Evolutionary conservation across 2,113 vertebrate genomes (phyloP).

Genomic region (Neogale vison): DNA sequence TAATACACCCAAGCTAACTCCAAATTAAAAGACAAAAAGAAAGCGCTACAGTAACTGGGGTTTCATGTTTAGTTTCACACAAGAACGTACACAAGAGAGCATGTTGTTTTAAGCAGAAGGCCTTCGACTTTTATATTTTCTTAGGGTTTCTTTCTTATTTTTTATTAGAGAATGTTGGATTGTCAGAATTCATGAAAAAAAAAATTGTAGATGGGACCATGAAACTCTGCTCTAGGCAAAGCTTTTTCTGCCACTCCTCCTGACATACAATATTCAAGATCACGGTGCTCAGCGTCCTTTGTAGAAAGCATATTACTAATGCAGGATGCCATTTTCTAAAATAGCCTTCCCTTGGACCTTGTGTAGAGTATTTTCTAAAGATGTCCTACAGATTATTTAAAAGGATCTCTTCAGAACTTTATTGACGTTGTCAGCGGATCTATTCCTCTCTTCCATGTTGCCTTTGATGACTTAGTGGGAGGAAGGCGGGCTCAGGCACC

Average conservation of each 20-base stretch:
- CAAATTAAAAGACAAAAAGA: not conserved
- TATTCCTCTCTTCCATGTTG: not conserved
- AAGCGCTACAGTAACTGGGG: not conserved
- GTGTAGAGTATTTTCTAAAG: not conserved
- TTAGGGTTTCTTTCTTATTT: not conserved
- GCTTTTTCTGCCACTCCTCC: not conserved
- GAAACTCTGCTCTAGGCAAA: slow-evolving; percentile 17
- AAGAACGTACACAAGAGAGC: not conserved
- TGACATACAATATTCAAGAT: not conserved
- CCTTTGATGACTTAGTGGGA: not conserved
- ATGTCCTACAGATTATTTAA: not conserved
- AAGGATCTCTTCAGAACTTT: not conserved
- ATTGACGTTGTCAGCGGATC: not conserved
- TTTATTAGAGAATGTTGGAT: not conserved
- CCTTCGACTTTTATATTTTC: not conserved
- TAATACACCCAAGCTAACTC: not conserved
- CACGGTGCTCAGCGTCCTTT: not conserved
- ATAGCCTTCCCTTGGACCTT: not conserved
- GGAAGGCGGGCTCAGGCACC: too few species aligned
- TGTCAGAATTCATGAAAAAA: slow-evolving; percentile 33
- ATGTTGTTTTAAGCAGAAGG: not conserved
- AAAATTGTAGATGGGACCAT: not conserved
- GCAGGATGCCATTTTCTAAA: not conserved
- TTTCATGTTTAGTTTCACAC: not conserved
- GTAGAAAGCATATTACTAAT: not conserved